A percentile compares a stretch with the other conserved stretches of the same genome.
Conservation (phyloP, 2,797 vertebrate species). For the Catharus ustulatus region DNA sequence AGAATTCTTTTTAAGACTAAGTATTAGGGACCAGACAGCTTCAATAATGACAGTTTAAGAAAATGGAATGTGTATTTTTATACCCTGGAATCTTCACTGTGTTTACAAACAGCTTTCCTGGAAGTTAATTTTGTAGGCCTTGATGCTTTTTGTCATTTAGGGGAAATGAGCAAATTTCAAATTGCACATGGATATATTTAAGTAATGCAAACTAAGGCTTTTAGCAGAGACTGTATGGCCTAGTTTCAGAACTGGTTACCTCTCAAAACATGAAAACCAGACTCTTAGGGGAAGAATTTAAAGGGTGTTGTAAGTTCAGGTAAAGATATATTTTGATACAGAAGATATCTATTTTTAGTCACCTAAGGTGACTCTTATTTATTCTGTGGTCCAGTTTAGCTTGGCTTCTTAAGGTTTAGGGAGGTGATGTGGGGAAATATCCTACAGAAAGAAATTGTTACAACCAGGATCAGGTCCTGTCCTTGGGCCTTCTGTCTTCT, state of each 20-base stretch:
- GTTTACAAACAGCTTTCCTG: constrained; percentile 19
- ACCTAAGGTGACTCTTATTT: background rate
- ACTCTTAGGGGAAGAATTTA: background rate
- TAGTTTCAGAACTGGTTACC: background rate
- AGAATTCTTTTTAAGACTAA: constrained; percentile 27
- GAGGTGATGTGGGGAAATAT: background rate
- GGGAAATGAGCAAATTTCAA: background rate
- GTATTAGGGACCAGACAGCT: background rate
- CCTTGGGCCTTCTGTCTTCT: background rate
- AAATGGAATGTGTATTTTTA: constrained; percentile 47
- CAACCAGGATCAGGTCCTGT: background rate
- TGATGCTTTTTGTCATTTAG: background rate
- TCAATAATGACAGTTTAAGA: background rate
- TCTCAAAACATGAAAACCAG: background rate
- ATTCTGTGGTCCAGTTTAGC: background rate
- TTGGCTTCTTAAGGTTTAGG: background rate
- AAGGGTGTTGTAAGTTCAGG: background rate
- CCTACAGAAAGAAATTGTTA: background rate
- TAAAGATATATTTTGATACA: constrained; percentile 15
- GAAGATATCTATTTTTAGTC: background rate
- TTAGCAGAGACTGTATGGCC: background rate
- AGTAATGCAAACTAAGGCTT: background rate
- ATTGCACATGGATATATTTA: background rate
- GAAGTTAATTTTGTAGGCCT: background rate
- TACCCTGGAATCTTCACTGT: constrained; percentile 38